These are phyloP conservation scores for Cephalopholis sonnerati DNA, from an alignment of 2,113 vertebrate genomes.

Conservation along the genomic window DNA sequence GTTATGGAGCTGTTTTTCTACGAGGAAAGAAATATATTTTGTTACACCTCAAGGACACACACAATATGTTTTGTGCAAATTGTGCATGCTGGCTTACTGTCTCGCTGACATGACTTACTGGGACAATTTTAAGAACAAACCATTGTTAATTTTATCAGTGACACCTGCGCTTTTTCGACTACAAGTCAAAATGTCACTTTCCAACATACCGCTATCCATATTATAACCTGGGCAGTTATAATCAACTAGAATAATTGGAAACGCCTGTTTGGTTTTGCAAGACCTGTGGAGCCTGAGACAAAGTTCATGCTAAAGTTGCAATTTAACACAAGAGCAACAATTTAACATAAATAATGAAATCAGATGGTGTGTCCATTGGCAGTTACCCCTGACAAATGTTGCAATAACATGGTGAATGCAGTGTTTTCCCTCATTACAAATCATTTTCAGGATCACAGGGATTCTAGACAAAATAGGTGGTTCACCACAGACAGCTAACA, in stretches of 20 bases:
- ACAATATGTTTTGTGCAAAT: neutral
- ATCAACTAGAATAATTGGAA: constrained; percentile 3
- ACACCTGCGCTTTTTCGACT: constrained; percentile 19
- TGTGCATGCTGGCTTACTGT: constrained; percentile 3
- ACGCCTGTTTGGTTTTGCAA: constrained; percentile 11
- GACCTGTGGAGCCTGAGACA: neutral
- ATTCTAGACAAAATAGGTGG: neutral
- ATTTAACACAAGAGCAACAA: neutral
- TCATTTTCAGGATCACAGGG: neutral
- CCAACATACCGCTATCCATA: neutral
- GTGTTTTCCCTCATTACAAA: neutral
- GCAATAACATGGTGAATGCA: neutral
- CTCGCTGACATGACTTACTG: constrained; percentile 13
- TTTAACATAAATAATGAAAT: neutral
- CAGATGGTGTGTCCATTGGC: neutral
- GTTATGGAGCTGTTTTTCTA: no score
- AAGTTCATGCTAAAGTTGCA: neutral
- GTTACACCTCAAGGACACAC: no score
- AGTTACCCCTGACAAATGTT: neutral
- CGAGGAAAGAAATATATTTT: no score
- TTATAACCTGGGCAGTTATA: neutral
- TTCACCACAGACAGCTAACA: neutral
- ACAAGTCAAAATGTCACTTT: neutral
- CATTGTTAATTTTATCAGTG: constrained; percentile 8
- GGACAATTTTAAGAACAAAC: constrained; percentile 7